phyloP scores from a whole-genome alignment of 1,140 invertebrate genomes.

The Homarus americanus region DNA sequence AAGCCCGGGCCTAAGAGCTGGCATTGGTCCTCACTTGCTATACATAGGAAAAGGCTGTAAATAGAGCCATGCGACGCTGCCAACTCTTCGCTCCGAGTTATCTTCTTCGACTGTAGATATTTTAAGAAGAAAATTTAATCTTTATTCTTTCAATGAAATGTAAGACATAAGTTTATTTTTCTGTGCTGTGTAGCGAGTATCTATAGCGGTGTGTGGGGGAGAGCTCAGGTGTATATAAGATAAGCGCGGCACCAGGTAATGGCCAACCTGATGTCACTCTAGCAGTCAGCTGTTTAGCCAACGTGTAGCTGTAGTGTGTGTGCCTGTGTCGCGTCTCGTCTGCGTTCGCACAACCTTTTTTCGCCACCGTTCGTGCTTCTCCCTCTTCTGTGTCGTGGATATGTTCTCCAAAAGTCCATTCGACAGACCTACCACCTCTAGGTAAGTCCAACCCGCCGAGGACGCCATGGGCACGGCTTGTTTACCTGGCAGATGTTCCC shows the following conservation, averaged over 20 bases:
- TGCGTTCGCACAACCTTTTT: slow-evolving; percentile 43
- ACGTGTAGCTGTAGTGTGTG: slow-evolving; percentile 69
- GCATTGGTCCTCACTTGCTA: slow-evolving; percentile 58
- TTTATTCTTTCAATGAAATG: background rate
- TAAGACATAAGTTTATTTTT: no score
- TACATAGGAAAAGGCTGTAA: slow-evolving; percentile 64
- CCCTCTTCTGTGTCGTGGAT: slow-evolving; percentile 59
- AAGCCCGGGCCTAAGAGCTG: slow-evolving; percentile 50
- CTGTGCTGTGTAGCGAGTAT: background rate
- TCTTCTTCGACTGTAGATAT: background rate
- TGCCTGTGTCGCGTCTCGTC: slow-evolving; percentile 57
- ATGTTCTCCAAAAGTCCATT: slow-evolving; percentile 65
- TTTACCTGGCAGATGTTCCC: background rate
- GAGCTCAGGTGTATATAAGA: slow-evolving; percentile 20
- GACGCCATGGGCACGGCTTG: background rate
- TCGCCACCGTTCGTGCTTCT: slow-evolving; percentile 59
- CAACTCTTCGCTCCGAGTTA: slow-evolving; percentile 7
- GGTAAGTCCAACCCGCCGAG: slow-evolving; percentile 27
- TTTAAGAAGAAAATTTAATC: background rate
- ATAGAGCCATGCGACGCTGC: slow-evolving; percentile 51
- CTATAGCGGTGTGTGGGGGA: background rate
- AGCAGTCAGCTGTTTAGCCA: slow-evolving; percentile 67
- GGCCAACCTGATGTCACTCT: slow-evolving; percentile 66
- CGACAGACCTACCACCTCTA: slow-evolving; percentile 64
- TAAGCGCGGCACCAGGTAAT: slow-evolving; percentile 44